Conservation (phyloP, 2,888 invertebrate genomes). For the Hoplodrina ambigua region DNA sequence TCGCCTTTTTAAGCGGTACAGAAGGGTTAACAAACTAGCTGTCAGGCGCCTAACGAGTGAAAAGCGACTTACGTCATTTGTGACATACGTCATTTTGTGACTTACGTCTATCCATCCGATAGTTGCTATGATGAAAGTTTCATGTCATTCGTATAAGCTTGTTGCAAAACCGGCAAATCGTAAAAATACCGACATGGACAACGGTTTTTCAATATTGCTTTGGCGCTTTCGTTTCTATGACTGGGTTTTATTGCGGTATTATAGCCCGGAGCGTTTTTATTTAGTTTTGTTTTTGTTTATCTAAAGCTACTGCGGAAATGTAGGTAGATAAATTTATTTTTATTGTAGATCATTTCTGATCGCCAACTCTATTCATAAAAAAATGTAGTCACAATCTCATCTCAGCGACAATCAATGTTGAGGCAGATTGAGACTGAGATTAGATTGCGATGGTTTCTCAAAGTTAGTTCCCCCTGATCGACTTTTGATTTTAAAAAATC, state of each 20-base stretch:
- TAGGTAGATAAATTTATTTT: too few species aligned
- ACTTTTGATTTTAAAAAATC: background rate
- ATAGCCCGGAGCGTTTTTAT: background rate
- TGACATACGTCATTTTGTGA: conserved; percentile 30
- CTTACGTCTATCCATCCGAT: conserved; percentile 4
- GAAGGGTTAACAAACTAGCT: conserved; percentile 44
- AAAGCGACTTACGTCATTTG: conserved; percentile 22
- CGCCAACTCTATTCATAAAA: too few species aligned
- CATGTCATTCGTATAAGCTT: conserved; percentile 21
- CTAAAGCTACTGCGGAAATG: background rate
- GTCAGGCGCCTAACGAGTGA: conserved; percentile 31
- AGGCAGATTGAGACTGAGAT: too few species aligned
- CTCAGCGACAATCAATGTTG: too few species aligned
- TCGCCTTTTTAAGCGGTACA: conserved; percentile 35
- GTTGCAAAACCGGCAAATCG: conserved; percentile 18
- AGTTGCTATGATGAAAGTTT: conserved; percentile 31
- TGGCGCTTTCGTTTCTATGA: conserved; percentile 1
- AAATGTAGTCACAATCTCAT: too few species aligned
- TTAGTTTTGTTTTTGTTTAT: background rate
- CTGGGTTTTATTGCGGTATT: conserved; percentile 8
- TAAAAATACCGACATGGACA: conserved; percentile 9
- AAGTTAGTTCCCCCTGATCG: too few species aligned
- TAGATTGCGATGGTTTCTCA: too few species aligned
- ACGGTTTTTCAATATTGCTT: conserved; percentile 29
- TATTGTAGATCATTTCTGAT: too few species aligned